Evolutionary conservation across 2,797 vertebrate species (phyloP).

Genomic region (Clarias fuscus): DNA sequence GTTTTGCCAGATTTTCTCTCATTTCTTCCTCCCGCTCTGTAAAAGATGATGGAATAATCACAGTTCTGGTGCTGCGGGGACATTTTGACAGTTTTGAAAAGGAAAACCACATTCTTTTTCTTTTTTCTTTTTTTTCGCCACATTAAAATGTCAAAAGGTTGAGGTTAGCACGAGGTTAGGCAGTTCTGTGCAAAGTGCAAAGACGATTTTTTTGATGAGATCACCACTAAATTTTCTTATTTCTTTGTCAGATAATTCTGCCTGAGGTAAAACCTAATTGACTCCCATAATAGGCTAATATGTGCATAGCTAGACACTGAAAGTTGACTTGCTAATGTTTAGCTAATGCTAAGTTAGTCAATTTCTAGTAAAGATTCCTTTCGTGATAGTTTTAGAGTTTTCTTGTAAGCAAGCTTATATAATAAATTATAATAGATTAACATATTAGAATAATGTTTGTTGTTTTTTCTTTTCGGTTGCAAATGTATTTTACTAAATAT

Average conservation of each 20-base stretch:
- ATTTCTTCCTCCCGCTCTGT: slow-evolving; percentile 12
- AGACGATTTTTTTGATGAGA: neutral
- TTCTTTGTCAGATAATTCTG: neutral
- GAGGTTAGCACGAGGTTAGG: slow-evolving; percentile 9
- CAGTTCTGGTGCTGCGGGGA: neutral
- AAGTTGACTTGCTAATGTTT: neutral
- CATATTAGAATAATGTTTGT: no score
- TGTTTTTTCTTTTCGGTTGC: no score
- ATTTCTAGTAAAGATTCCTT: neutral
- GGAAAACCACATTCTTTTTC: neutral
- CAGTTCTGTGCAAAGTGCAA: neutral
- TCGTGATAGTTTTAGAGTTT: neutral
- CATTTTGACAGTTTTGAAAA: neutral
- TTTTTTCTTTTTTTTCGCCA: neutral
- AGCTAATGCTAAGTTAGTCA: neutral
- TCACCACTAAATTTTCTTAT: neutral
- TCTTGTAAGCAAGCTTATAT: neutral
- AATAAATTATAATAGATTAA: no score
- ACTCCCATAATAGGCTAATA: neutral
- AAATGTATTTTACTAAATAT: no score
- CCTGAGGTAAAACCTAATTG: neutral
- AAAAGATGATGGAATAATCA: slow-evolving; percentile 12
- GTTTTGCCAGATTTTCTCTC: slow-evolving; percentile 12
- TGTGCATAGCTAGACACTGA: neutral
- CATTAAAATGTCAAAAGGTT: neutral